Base-by-base conservation (phyloP, 92 coral and sea anemone genomes). In the Porites rus region DNA sequence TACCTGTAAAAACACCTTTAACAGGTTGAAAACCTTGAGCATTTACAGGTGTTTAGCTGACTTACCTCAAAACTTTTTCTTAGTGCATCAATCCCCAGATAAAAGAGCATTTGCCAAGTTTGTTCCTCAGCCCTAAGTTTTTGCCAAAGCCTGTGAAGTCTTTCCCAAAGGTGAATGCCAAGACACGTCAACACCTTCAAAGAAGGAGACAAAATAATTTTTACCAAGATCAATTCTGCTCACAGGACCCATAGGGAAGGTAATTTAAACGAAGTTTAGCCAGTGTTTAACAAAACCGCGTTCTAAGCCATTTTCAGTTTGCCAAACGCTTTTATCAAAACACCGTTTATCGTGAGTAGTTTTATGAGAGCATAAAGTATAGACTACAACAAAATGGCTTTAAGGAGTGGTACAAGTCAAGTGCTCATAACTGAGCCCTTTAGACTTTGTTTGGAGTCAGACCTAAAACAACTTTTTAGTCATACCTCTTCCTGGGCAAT, bases 71-170 rank as follows among this genome's bases (percentile, higher is more conserved):
- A 97, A 81, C 96, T 93, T 72, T 96, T 97, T 79, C 98, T 90
- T 70, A 97, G 85, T 1, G 99, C 95, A 60, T 97, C 96, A 7
- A 97, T 93, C 2, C 99, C 99, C 51, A 97, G 98, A 79, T 95
- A 93, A 84, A 93, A 97, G 50, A 97, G 80, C 99, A 97, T 95
- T 81, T 95, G 99, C 99, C 99, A 97, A 0, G 98, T 97, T 58
- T 97, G 99, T 65, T 97, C 99, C 78, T 97, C 99, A 8, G 99
- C 96, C 74, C 93, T 82, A 63, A 97, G 89, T 73, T 97, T 97
- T 87, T 97, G 99, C 98, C 99, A 97, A 18, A 97, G 90, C 69
- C 98, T 88, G 85, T 97, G 99, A 56, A 97, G 94, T 78, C 98
- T 88, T 64, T 97, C 99, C 99, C 99, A 97, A 61, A 97, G 79